Evolutionary conservation across 2,888 invertebrate species (phyloP), one percentile per base, ranked within the genome.

Genomic region (Lycophotia porphyrea): DNA sequence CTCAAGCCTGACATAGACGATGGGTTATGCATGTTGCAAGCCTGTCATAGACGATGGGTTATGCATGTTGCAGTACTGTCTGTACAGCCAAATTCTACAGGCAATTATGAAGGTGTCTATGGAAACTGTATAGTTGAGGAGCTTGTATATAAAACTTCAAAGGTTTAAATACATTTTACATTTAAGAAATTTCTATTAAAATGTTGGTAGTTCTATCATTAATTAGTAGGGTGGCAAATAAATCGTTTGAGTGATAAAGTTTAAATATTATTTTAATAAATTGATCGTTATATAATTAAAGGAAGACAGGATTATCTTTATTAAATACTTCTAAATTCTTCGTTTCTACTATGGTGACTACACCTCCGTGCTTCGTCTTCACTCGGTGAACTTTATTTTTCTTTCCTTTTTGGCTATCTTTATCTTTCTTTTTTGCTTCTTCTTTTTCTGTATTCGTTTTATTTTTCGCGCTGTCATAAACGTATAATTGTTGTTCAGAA

Each of bases 391-490:
- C 69, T 74, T 83, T 83, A 36, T 78, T 82, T 70, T 82, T 81
- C 8, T 49, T 55, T 4, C 76, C 15, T 15, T 66, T 72, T 31
- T 77, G 52, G 2, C 61, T 64, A 2, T 78, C 44, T 15, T 67
- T 31, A 4, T 70, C 36, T 24, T 64, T 44, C 18, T 78, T 58
- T 52, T 52, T 52, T n/a, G n/a, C 2, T 34, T 18, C 61, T 2
- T 60, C 27, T 31, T 36, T 13, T 61, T 74, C 55, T 36, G 36
- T 18, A 52, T 78, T 34, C 15, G 84, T 86, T 13, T 74, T 78
- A 66, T 87, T 87, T 69, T 86, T 81, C 8, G 69, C 39, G 11
- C 88, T 87, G 3, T 87, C 88, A 61, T 82, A 87, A 5, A 80
- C 31, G 42, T 73, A 87, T 34, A 84, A 13, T 0, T 80, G 61